These are phyloP conservation scores for Onthophagus sagittarius DNA, from an alignment of 2,888 invertebrate genomes.

Conservation along the genomic window DNA sequence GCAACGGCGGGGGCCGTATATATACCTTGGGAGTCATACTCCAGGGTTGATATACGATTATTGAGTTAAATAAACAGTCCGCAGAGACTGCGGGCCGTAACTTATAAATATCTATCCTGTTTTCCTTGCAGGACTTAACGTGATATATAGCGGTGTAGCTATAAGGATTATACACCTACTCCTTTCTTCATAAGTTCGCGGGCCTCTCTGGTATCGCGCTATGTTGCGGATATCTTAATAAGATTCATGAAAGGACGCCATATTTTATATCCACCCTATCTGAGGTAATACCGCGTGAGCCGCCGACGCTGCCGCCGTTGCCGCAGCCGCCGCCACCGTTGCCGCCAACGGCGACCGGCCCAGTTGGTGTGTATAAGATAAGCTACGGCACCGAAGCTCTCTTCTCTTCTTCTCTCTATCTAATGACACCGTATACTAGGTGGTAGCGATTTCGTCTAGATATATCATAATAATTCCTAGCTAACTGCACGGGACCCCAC, in stretches of 20 bases:
- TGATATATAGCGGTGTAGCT: slow-evolving; percentile 52
- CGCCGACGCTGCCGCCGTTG: slow-evolving; percentile 22
- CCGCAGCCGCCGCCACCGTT: not conserved
- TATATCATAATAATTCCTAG: slow-evolving; percentile 54
- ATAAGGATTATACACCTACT: slow-evolving; percentile 54
- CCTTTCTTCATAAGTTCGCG: slow-evolving; percentile 54
- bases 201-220: slow-evolving; percentile 51
- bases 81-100: slow-evolving; percentile 42
- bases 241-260: slow-evolving; percentile 80
- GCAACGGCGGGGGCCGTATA: slow-evolving; percentile 13
- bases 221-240: slow-evolving; percentile 70
- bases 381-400: slow-evolving; percentile 29
- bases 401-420: slow-evolving; percentile 41
- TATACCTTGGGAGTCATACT: slow-evolving; percentile 20
- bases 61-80: slow-evolving; percentile 51
- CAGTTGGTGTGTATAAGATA: slow-evolving; percentile 8
- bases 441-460: slow-evolving; percentile 50
- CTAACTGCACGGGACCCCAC: slow-evolving; percentile 44
- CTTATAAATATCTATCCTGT: slow-evolving; percentile 53
- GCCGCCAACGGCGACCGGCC: slow-evolving; percentile 5
- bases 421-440: slow-evolving; percentile 45
- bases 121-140: slow-evolving; percentile 52
- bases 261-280: slow-evolving; percentile 70
- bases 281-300: slow-evolving; percentile 46
- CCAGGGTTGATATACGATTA: slow-evolving; percentile 48